These are phyloP conservation scores for Motacilla tschutschensis DNA, from an alignment of 2,113 vertebrate species.

Conservation along the genomic window DNA sequence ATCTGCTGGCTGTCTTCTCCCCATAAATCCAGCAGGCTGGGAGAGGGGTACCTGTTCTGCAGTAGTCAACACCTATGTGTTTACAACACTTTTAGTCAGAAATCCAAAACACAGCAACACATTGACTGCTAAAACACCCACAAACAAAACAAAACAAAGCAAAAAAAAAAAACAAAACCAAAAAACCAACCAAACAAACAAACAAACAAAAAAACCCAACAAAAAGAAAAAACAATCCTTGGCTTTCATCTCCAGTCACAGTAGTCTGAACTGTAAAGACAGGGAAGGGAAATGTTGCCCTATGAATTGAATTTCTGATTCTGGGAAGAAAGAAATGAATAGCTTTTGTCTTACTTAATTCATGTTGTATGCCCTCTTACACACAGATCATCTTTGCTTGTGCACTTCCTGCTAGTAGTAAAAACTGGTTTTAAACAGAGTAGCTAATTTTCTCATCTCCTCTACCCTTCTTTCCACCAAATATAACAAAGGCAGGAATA, in stretches of 20 bases:
- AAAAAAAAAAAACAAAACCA: background rate
- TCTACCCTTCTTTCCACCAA: background rate
- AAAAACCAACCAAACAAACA: too few species aligned
- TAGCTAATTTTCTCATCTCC: background rate
- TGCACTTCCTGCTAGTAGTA: background rate
- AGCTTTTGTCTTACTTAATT: background rate
- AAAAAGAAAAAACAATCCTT: background rate
- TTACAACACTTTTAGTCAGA: background rate
- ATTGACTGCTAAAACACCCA: background rate
- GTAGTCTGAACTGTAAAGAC: background rate
- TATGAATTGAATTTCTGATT: background rate
- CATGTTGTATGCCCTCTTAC: background rate
- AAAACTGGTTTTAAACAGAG: background rate
- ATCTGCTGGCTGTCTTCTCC: fast-evolving
- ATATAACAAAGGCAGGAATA: background rate
- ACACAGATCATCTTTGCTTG: background rate
- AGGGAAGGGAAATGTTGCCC: background rate
- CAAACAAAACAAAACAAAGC: background rate
- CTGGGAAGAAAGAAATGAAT: background rate
- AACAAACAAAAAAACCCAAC: too few species aligned
- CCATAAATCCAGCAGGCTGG: background rate
- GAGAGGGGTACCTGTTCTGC: background rate
- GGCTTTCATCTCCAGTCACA: background rate
- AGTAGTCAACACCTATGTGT: background rate
- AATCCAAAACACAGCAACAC: background rate